Percentiles rank a stretch among this genome's conserved stretches.
phyloP scores from a whole-genome alignment of 2,797 vertebrate genomes.

The Periophthalmus magnuspinnatus region DNA sequence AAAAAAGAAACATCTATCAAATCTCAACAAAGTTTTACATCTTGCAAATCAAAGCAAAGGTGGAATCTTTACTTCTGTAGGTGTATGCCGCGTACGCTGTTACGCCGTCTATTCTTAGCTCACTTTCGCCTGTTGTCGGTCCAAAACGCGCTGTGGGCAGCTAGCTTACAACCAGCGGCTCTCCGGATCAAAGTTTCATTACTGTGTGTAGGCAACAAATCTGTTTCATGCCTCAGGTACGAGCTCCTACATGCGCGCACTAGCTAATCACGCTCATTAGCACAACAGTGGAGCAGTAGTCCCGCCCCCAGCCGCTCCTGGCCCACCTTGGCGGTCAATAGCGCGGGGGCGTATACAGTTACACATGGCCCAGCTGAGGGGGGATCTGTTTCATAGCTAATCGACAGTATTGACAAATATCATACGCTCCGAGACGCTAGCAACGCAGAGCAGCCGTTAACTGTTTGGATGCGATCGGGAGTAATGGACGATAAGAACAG shows the following conservation, averaged over 20 bases:
- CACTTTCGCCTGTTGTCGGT: neutral
- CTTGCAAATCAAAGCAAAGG: neutral
- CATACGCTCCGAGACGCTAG: slow-evolving; percentile 57
- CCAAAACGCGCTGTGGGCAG: slow-evolving; percentile 1
- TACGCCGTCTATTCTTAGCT: neutral
- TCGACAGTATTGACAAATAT: slow-evolving; percentile 74
- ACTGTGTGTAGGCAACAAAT: slow-evolving; percentile 19
- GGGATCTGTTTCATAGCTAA: slow-evolving; percentile 73
- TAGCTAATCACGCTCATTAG: slow-evolving; percentile 62
- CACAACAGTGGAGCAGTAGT: slow-evolving; percentile 11
- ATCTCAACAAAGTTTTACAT: neutral
- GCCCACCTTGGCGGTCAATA: slow-evolving; percentile 66
- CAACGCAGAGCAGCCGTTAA: slow-evolving; percentile 39
- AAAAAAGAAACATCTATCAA: neutral
- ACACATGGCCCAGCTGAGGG: slow-evolving; percentile 56
- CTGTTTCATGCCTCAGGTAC: slow-evolving; percentile 44
- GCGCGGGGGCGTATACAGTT: slow-evolving; percentile 62
- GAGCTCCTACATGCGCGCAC: slow-evolving; percentile 42
- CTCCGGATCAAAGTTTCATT: slow-evolving; percentile 1
- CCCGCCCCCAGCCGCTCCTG: slow-evolving; percentile 15
- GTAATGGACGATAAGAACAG: neutral
- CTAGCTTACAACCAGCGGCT: slow-evolving; percentile 1
- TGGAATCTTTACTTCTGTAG: neutral
- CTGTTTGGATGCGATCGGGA: slow-evolving; percentile 33
- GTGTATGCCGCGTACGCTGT: neutral